Conservation (phyloP, 2,888 invertebrate genomes). For the Muschampia plurimacula region DNA sequence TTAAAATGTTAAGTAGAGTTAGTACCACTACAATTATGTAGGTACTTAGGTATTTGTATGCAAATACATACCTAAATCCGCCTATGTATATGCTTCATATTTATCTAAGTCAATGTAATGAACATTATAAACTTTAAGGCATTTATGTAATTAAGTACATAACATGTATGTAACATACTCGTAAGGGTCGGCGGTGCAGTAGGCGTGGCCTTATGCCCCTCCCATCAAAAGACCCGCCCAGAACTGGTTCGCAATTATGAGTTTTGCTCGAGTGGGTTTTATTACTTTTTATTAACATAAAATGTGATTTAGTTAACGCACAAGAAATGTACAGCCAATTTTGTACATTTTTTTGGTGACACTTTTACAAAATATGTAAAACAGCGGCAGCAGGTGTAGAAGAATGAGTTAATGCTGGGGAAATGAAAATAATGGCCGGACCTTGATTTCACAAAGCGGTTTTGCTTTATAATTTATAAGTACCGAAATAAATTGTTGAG, state of each 20-base stretch:
- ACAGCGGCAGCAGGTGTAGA: constrained; percentile 40
- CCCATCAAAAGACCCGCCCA: constrained; percentile 60
- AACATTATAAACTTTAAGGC: constrained; percentile 9
- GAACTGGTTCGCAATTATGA: constrained; percentile 66
- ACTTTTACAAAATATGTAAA: constrained; percentile 44
- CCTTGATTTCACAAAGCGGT: constrained; percentile 18
- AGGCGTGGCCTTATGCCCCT: constrained; percentile 68
- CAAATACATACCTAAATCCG: too few relatives aligned
- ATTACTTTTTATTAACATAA: constrained; percentile 49
- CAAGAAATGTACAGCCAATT: constrained; percentile 33
- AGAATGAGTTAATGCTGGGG: constrained; percentile 27
- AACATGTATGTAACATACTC: constrained; percentile 37
- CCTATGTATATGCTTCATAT: neutral
- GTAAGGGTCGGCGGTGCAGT: constrained; percentile 54
- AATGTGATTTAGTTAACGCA: constrained; percentile 48
- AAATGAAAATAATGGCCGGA: constrained; percentile 23
- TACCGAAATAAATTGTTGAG: neutral
- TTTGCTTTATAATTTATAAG: constrained; percentile 9
- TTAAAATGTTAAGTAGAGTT: too few relatives aligned
- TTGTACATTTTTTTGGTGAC: constrained; percentile 30
- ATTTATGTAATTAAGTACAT: constrained; percentile 33
- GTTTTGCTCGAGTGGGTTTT: constrained; percentile 44
- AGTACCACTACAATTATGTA: too few relatives aligned
- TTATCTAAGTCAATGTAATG: neutral
- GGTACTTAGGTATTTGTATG: too few relatives aligned